Evolutionary conservation across 1,140 invertebrate genomes (phyloP).

Genomic region (Artemia franciscana): DNA sequence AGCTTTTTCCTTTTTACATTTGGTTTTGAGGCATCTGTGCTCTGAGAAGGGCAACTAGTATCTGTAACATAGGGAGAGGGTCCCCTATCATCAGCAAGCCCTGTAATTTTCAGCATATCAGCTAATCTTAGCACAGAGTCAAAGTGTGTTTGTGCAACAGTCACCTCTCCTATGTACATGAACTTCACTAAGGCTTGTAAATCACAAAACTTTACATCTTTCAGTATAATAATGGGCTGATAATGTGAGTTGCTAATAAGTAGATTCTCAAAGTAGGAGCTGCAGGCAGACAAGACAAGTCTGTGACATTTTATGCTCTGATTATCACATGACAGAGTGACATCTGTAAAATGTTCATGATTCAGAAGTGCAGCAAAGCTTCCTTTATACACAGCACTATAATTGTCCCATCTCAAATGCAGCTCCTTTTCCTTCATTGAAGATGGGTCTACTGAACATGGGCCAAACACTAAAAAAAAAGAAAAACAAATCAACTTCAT

Average conservation of each 20-base stretch:
- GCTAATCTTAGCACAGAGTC: conserved; percentile 27
- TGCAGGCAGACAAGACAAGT: conserved; percentile 22
- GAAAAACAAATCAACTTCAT: too few relatives aligned
- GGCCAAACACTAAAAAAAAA: too few relatives aligned
- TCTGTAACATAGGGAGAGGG: too few relatives aligned
- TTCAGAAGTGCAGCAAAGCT: conserved; percentile 19
- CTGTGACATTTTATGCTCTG: conserved; percentile 21
- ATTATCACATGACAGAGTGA: conserved; percentile 22
- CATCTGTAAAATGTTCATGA: conserved; percentile 19
- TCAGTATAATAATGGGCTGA: conserved; percentile 19
- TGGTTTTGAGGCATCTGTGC: too few relatives aligned
- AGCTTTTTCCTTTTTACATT: too few relatives aligned
- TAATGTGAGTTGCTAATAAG: conserved; percentile 18
- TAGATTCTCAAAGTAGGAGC: conserved; percentile 20
- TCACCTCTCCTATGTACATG: conserved; percentile 12
- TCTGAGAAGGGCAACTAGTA: too few relatives aligned
- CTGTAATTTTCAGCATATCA: conserved; percentile 48
- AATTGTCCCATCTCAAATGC: conserved; percentile 25
- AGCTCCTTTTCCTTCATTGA: too few relatives aligned
- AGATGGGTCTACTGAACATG: too few relatives aligned
- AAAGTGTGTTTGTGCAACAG: conserved; percentile 10
- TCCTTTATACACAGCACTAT: conserved; percentile 20
- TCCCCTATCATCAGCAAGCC: too few relatives aligned
- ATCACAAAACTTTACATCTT: conserved; percentile 10
- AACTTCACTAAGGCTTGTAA: conserved; percentile 9